phyloP scores from a whole-genome alignment of 2,797 vertebrate genomes.

The Oreochromis mossambicus region DNA sequence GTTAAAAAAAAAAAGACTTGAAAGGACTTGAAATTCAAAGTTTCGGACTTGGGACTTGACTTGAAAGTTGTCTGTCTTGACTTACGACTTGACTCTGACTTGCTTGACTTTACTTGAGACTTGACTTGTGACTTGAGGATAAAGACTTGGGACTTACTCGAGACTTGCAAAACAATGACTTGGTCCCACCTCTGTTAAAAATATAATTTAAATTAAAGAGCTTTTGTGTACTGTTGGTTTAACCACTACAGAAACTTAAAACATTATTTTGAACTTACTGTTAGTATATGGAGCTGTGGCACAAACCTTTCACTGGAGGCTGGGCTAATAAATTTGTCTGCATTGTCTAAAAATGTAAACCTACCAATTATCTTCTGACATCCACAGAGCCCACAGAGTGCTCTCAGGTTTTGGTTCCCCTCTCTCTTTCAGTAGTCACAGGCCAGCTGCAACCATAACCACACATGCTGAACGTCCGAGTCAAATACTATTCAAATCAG shows the following conservation, averaged over 20 bases:
- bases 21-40: no score
- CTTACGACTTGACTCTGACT: no score
- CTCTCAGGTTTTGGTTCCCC: neutral
- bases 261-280: neutral
- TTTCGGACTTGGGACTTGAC: no score
- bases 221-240: neutral
- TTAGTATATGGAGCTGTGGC: neutral
- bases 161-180: no score
- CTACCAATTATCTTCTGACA: neutral
- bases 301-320: neutral
- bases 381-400: neutral
- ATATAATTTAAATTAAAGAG: neutral
- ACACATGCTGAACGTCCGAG: slow-evolving; percentile 13
- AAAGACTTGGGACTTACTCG: no score
- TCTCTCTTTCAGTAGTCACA: neutral
- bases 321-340: neutral
- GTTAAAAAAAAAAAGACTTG: no score
- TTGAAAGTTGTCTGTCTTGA: no score
- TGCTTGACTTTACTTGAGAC: no score
- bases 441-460: neutral
- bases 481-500: slow-evolving; percentile 52
- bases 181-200: no score
- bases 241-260: neutral
- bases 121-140: no score
- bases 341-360: neutral